A percentile compares a stretch with the other conserved stretches of the same genome.
Conservation (phyloP, 2,797 vertebrate genomes). For the Gallirallus australis region DNA sequence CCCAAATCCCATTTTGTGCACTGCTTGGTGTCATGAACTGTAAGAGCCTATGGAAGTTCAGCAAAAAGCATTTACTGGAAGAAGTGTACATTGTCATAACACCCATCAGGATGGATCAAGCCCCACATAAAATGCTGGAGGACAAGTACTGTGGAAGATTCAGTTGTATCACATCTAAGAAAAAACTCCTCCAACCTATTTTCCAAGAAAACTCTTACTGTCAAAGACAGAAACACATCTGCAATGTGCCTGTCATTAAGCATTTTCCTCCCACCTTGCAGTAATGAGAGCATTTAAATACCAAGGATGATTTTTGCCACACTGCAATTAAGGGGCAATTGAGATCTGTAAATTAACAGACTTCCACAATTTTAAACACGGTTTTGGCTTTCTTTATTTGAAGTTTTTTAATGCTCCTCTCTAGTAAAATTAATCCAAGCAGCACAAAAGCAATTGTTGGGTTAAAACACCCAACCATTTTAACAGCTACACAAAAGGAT, state of each 20-base stretch:
- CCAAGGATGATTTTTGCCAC: not conserved
- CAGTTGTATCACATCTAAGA: not conserved
- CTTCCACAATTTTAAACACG: not conserved
- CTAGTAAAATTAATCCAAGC: not conserved
- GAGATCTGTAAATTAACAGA: not conserved
- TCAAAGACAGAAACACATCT: not conserved
- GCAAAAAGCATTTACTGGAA: not conserved
- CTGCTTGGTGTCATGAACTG: constrained; percentile 91
- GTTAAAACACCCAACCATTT: not conserved
- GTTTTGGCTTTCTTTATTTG: not conserved
- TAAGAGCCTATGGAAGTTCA: constrained; percentile 82
- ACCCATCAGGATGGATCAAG: not conserved
- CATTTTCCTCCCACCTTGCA: not conserved
- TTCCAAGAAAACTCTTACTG: not conserved
- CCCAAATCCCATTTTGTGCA: constrained; percentile 92
- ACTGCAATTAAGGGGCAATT: not conserved
- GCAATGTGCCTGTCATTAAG: not conserved
- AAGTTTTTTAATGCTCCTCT: not conserved
- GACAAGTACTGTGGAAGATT: not conserved
- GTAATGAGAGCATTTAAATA: not conserved
- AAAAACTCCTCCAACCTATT: not conserved
- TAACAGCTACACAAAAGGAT: not conserved
- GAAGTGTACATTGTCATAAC: not conserved
- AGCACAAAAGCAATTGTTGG: not conserved
- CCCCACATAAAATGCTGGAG: not conserved